A percentile compares a stretch with the other conserved stretches of the same genome.
Evolutionary conservation across 2,888 invertebrate genomes (phyloP).

Genomic region (Venusia cambrica): DNA sequence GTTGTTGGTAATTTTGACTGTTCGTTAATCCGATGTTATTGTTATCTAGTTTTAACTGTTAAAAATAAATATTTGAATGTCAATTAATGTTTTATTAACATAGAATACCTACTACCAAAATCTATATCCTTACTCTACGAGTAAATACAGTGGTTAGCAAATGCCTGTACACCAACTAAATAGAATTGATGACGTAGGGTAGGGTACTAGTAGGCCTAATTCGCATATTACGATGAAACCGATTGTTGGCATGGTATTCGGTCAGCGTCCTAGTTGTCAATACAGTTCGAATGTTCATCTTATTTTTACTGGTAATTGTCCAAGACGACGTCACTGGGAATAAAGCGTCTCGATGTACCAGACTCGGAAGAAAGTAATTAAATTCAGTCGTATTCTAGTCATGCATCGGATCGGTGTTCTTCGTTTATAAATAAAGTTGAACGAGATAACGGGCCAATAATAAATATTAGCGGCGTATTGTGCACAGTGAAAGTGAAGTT

Average conservation of each 20-base stretch:
- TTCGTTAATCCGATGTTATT: constrained; percentile 47
- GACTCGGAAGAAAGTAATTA: constrained; percentile 64
- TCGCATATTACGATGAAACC: no score
- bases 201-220: no score
- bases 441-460: constrained; percentile 50
- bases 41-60: constrained; percentile 75
- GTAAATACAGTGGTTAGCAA: no score
- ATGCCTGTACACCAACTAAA: no score
- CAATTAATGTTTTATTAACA: constrained; percentile 20
- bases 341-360: constrained; percentile 45
- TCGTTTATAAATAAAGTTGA: constrained; percentile 62
- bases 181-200: no score
- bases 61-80: constrained; percentile 42
- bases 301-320: constrained; percentile 76
- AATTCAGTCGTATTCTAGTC: constrained; percentile 63
- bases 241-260: constrained; percentile 68
- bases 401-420: constrained; percentile 58
- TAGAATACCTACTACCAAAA: no score
- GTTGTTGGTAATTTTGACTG: constrained; percentile 7
- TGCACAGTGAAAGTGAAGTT: constrained; percentile 36
- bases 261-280: constrained; percentile 72
- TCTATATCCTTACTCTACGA: no score
- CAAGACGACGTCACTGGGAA: constrained; percentile 65
- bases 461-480: constrained; percentile 43
- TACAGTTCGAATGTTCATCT: constrained; percentile 61